phyloP scores from a whole-genome alignment of 2,888 invertebrate species.

The Fragum fragum region DNA sequence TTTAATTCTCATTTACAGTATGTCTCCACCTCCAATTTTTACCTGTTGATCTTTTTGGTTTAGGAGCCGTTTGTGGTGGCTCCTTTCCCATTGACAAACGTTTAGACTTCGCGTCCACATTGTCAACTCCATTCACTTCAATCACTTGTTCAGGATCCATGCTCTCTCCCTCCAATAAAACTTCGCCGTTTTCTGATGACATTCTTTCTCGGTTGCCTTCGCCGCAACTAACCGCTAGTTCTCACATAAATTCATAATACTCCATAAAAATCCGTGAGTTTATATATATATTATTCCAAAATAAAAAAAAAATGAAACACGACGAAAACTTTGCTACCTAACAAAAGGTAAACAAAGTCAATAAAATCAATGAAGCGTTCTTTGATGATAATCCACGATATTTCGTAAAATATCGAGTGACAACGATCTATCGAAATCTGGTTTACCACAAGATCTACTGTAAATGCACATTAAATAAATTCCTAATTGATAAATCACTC shows the following conservation, averaged over 20 bases:
- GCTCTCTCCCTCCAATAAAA: not conserved
- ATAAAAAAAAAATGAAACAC: not conserved
- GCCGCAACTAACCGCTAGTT: too few relatives aligned
- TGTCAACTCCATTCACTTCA: constrained; percentile 5
- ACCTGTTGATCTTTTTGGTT: constrained; percentile 42
- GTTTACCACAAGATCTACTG: not conserved
- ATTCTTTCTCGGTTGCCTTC: not conserved
- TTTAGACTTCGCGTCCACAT: constrained; percentile 10
- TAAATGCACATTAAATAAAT: not conserved
- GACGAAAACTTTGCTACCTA: not conserved
- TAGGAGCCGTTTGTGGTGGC: constrained; percentile 57
- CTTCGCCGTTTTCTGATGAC: constrained; percentile 22
- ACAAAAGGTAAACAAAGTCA: constrained; percentile 5
- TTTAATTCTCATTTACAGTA: too few relatives aligned
- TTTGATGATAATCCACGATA: not conserved
- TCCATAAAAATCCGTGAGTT: too few relatives aligned
- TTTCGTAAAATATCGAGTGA: not conserved
- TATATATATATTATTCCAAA: constrained; percentile 1
- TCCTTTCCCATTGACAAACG: not conserved
- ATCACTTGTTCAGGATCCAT: not conserved
- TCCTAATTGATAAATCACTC: constrained; percentile 15
- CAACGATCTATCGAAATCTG: not conserved
- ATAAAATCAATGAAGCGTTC: constrained; percentile 8
- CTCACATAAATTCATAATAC: too few relatives aligned
- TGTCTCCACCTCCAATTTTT: not conserved